Base-by-base conservation (phyloP, 2,888 invertebrate species). In the Chouioia cunea region DNA sequence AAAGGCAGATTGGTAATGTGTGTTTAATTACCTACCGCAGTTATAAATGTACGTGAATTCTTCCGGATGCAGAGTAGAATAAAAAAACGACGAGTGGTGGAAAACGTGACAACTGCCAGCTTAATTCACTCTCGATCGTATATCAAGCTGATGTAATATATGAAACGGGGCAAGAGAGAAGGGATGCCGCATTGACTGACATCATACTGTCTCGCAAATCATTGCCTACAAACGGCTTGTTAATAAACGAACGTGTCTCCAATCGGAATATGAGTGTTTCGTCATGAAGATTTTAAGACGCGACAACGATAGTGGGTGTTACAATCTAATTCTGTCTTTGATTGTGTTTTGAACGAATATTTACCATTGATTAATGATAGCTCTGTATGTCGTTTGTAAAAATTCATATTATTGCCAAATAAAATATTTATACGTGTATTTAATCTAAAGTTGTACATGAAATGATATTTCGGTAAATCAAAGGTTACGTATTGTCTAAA, bases 51-150 rank as follows among this genome's bases (percentile, higher is more conserved):
- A 57, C 48, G 20, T 22, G 23, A 44, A 27, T 23, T 53, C 14
- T 27, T n/a, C 23, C 16, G 53, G 23, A 54, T 3, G 15, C 43
- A 16, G 22, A 52, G 14, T 47, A 20, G 23, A n/a, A 58, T 53
- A 59, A 56, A 56, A 43, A 36, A 53, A 47, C 36, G 43, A 4
- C 16, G 6, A 8, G 12, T 6, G 2, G 47, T 4, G 27, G 15
- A 47, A 58, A 53, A 52, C 66, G 52, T 57, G 65, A 65, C 57
- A 27, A 44, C 54, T 54, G 18, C n/a, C 60, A 48, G 52, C 48
- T 48, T 65, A 65, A 70, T 66, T 57, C 70, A 47, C 43, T 36
- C 62, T 36, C 20, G 46, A 46, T 65, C 67, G 63, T 71, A 66
- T 47, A 70, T 63, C 62, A 62, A 47, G 23, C 60, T 68, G 60